Evolutionary conservation across 2,797 vertebrate genomes (phyloP).

Genomic region (Fratercula arctica): DNA sequence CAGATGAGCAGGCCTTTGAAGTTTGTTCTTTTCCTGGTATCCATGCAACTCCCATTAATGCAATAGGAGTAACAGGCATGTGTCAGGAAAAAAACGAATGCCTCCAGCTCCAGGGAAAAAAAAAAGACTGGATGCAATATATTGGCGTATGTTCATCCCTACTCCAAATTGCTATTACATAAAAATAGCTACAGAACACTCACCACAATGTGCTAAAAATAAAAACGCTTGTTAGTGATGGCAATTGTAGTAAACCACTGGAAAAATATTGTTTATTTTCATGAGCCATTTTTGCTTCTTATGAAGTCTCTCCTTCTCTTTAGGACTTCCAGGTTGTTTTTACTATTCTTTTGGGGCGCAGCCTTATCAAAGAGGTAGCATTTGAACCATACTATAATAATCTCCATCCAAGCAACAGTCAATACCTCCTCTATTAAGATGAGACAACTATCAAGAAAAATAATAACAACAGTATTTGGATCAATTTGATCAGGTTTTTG

Average conservation of each 20-base stretch:
- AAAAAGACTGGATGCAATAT: not conserved
- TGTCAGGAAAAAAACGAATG: not conserved
- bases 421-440: not conserved
- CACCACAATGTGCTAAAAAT: not conserved
- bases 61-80: not conserved
- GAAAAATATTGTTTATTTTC: not conserved
- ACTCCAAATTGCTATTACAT: not conserved
- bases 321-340: not conserved
- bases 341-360: not conserved
- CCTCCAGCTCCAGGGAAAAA: not conserved
- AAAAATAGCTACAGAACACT: slow-evolving; percentile 6
- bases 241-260: not conserved
- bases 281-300: not conserved
- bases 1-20: not conserved
- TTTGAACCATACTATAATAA: not conserved
- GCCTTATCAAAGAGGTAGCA: not conserved
- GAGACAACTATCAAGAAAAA: not conserved
- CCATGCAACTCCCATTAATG: not conserved
- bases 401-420: not conserved
- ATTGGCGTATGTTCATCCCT: not conserved
- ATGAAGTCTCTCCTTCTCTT: not conserved
- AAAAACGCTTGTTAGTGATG: not conserved
- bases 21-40: not conserved
- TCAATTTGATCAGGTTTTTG: not conserved
- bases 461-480: not conserved